Conservation (phyloP, 2,797 vertebrate species). For the Sebastes trivittatus region DNA sequence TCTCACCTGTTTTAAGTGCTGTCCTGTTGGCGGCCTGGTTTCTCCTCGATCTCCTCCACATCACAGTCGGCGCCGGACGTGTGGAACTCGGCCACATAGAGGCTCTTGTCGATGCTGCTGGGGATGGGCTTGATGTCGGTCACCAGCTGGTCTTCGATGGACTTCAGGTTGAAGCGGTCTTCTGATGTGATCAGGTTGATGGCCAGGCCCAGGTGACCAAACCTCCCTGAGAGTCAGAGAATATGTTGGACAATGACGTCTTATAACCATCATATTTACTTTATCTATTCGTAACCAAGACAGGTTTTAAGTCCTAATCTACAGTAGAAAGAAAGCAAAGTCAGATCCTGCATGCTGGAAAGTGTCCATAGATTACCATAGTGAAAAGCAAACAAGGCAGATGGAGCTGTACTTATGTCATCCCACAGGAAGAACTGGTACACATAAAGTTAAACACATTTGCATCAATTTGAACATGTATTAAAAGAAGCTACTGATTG, state of each 20-base stretch:
- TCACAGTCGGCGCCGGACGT: constrained; percentile 71
- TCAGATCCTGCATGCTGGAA: neutral
- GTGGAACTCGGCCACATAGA: constrained; percentile 87
- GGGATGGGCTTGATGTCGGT: constrained; percentile 89
- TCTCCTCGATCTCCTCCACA: constrained; percentile 71
- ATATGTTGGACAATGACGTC: constrained; percentile 11
- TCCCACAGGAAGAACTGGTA: neutral
- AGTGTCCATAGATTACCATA: neutral
- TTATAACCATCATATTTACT: neutral
- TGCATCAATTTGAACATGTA: neutral
- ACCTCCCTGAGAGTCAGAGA: constrained; percentile 74
- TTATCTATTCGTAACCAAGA: neutral
- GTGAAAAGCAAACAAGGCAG: neutral
- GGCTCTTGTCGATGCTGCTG: constrained; percentile 85
- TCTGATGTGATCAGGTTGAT: constrained; percentile 88
- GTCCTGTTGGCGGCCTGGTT: constrained; percentile 59
- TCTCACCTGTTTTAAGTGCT: constrained; percentile 67
- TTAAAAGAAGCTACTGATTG: neutral
- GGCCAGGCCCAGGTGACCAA: constrained; percentile 85
- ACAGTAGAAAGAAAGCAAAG: neutral
- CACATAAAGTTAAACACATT: neutral
- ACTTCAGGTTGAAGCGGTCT: constrained; percentile 86
- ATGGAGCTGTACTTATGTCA: neutral
- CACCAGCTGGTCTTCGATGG: constrained; percentile 86
- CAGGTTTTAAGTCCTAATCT: neutral